A percentile compares a stretch with the other conserved stretches of the same genome.
Conservation (phyloP, 2,797 vertebrate genomes). For the Sebastes cheni region DNA sequence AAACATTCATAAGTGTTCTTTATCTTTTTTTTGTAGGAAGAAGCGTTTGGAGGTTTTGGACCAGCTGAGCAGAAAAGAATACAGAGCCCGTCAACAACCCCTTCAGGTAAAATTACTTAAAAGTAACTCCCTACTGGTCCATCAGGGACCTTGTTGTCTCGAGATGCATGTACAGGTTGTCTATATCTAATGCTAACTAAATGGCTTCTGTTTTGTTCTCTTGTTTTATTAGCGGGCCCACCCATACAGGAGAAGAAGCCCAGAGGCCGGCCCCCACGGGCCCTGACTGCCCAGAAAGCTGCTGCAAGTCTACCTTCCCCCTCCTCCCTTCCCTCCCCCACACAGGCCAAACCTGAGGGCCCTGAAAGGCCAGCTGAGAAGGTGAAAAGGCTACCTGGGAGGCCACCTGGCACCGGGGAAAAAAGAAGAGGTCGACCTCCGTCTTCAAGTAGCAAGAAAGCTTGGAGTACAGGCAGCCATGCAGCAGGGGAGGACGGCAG, state of each 20-base stretch:
- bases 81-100: slow-evolving; percentile 86
- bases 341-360: slow-evolving; percentile 85
- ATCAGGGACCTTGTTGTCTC: not conserved
- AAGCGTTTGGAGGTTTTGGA: slow-evolving; percentile 94
- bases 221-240: slow-evolving; percentile 73
- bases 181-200: not conserved
- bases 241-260: slow-evolving; percentile 90
- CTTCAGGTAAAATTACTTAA: slow-evolving; percentile 83
- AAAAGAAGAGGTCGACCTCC: slow-evolving; percentile 95
- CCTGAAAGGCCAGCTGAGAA: slow-evolving; percentile 85
- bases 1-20: not conserved
- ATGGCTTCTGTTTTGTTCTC: slow-evolving; percentile 23
- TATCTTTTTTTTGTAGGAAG: slow-evolving; percentile 84
- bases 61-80: slow-evolving; percentile 90
- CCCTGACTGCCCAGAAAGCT: slow-evolving; percentile 85
- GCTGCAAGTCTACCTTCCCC: slow-evolving; percentile 81
- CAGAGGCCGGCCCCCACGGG: slow-evolving; percentile 94
- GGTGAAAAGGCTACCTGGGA: slow-evolving; percentile 90
- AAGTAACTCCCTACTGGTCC: not conserved
- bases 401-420: slow-evolving; percentile 88
- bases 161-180: not conserved
- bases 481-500: slow-evolving; percentile 82
- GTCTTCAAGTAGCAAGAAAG: slow-evolving; percentile 75
- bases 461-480: slow-evolving; percentile 73
- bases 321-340: slow-evolving; percentile 80